Base-by-base conservation (phyloP, 1,140 invertebrate genomes). In the Meloidogyne floridensis region DNA sequence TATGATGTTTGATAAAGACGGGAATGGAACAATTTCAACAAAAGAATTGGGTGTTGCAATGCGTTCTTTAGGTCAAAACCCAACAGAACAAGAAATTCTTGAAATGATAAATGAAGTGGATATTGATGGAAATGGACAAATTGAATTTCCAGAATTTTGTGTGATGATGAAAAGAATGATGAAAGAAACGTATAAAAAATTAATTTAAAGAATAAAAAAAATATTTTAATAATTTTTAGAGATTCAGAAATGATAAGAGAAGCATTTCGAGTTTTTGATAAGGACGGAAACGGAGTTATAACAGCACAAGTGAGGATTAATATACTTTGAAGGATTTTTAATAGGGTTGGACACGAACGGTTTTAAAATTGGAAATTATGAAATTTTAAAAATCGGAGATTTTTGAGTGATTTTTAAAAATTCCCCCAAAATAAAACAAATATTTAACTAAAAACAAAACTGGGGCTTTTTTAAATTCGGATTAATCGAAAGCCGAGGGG, bases 91-190 rank as follows among this genome's bases (percentile, higher is more conserved):
- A 80, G 88, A 99, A 92, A 93, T 99, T 71, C 95, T 98, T 91
- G 96, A 98, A 91, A 98, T 99, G 96, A 98, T 99, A 92, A 98
- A 99, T 91, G 97, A 99, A 93, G 96, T 99, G 82, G 97, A 86
- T 59, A 87, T 85, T 84, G 89, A 89, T 70, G 96, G 95, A 89
- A 98, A 97, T 91, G 96, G 96, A 87, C 97, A 96, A 90, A 98
- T 98, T 92, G 96, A 98, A 92, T 98, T 98, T 92, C 95, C 96
- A 86, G 96, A 98, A 56, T 83, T 83, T 32, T 83, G 82, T 72
- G 82, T 90, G 5, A 90, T 90, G 90, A 89, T 89, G 88, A 90
- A 90, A 75, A 77, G 89, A 65, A 90, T 90, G 89, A 89, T 89
- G 88, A 90, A 90, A 80, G 72, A 86, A 71, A 82, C 85, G 59